Percentiles rank a stretch among this genome's conserved stretches.
phyloP scores from a whole-genome alignment of 2,797 vertebrate species.

The Schizopygopsis pylzovi region DNA sequence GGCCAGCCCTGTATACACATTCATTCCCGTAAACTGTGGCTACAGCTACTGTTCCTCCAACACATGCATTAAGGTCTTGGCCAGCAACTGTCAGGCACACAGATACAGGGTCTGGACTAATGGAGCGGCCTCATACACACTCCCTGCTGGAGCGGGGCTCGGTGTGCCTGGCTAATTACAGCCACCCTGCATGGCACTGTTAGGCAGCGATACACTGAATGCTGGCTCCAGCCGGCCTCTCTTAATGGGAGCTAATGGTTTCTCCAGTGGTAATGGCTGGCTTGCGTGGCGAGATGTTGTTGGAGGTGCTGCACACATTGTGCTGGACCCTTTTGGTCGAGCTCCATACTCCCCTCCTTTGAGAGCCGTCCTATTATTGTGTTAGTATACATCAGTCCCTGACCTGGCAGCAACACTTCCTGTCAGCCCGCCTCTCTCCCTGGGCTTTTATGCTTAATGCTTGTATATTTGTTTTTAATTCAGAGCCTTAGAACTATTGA shows the following conservation, averaged over 20 bases:
- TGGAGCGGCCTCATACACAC: slow-evolving; percentile 67
- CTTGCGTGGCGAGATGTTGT: slow-evolving; percentile 59
- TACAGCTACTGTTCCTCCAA: slow-evolving; percentile 40
- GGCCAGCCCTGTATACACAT: slow-evolving; percentile 20
- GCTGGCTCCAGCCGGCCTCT: slow-evolving; percentile 62
- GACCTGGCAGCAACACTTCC: slow-evolving; percentile 55
- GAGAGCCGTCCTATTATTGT: slow-evolving; percentile 66
- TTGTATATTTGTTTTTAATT: slow-evolving; percentile 68
- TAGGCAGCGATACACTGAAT: slow-evolving; percentile 54
- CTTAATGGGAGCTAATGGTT: slow-evolving; percentile 78
- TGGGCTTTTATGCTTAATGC: slow-evolving; percentile 45
- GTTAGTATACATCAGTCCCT: slow-evolving; percentile 62
- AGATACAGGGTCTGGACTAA: slow-evolving; percentile 57
- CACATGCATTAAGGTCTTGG: slow-evolving; percentile 37
- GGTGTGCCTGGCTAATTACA: slow-evolving; percentile 70
- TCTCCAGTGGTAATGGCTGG: slow-evolving; percentile 72
- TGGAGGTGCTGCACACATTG: slow-evolving; percentile 64
- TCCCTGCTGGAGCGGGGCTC: slow-evolving; percentile 57
- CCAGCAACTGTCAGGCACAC: slow-evolving; percentile 32
- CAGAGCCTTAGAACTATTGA: slow-evolving; percentile 63
- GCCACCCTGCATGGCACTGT: slow-evolving; percentile 42
- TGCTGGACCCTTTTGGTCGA: slow-evolving; percentile 62
- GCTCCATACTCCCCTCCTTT: slow-evolving; percentile 54
- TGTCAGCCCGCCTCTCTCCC: slow-evolving; percentile 51
- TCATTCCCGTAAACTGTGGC: slow-evolving; percentile 23